These are phyloP conservation scores for Escarpia spicata DNA, from an alignment of 2,888 invertebrate genomes.

Conservation along the genomic window DNA sequence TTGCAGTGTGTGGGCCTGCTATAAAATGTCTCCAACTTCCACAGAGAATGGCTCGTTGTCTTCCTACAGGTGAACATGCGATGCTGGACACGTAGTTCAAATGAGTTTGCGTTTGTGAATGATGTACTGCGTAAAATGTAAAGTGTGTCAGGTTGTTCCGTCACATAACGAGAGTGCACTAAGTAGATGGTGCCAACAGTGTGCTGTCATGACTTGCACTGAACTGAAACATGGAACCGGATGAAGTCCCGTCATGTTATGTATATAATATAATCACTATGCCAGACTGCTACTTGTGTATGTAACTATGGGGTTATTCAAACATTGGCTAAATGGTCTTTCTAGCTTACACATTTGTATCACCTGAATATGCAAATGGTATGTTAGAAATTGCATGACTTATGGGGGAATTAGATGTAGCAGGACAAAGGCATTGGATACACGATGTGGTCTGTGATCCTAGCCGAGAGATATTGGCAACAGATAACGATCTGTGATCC, in stretches of 20 bases:
- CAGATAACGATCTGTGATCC: background rate
- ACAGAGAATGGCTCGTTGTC: no score
- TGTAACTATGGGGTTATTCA: background rate
- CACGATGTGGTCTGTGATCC: background rate
- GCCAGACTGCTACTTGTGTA: background rate
- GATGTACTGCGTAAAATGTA: no score
- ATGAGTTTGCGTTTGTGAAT: no score
- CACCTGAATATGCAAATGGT: background rate
- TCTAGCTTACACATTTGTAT: background rate
- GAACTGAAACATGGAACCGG: background rate
- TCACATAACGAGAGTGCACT: background rate
- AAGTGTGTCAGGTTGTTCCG: background rate
- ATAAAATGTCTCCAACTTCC: no score
- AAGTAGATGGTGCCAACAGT: background rate
- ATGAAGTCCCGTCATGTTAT: background rate
- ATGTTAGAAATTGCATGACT: background rate
- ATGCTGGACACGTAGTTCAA: background rate
- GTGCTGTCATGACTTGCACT: background rate
- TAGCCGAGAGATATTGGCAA: background rate
- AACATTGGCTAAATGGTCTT: background rate
- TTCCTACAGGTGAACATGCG: no score
- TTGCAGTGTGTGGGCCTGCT: no score
- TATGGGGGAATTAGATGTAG: background rate
- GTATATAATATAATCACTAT: background rate
- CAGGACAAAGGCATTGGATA: background rate